Percentiles rank a stretch among this genome's conserved stretches.
These are phyloP conservation scores for Sylvilagus floridanus DNA, from an alignment of 2,797 vertebrate species.

Conservation along the genomic window DNA sequence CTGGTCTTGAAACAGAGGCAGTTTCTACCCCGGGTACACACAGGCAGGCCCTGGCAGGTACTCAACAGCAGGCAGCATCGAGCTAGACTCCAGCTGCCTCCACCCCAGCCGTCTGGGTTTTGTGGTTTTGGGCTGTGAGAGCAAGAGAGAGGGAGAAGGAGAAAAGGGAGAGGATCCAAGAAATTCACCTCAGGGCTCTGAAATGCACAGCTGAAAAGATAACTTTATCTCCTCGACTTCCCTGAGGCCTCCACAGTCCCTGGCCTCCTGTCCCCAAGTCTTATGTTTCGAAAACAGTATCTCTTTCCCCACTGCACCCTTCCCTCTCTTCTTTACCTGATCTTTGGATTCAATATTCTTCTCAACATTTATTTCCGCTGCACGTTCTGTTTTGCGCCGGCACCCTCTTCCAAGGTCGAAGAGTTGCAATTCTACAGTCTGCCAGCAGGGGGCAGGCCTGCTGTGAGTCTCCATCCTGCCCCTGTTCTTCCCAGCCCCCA, in stretches of 20 bases:
- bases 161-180: neutral
- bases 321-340: neutral
- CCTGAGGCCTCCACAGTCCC: neutral
- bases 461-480: conserved; percentile 7
- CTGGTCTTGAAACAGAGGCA: neutral
- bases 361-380: neutral
- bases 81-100: neutral
- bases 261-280: neutral
- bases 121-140: neutral
- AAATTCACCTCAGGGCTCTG: neutral
- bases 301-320: neutral
- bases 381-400: neutral
- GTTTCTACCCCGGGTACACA: neutral
- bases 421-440: conserved; percentile 17
- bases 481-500: conserved; percentile 58
- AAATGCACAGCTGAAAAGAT: neutral
- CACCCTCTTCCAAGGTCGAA: neutral
- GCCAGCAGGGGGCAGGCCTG: conserved; percentile 55
- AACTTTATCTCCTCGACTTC: neutral
- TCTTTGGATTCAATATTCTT: neutral
- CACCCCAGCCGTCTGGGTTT: neutral
- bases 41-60: neutral
- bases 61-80: neutral
- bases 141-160: neutral
- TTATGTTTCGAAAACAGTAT: neutral